Conservation (phyloP, 2,113 vertebrate genomes). For the Empidonax alnorum region DNA sequence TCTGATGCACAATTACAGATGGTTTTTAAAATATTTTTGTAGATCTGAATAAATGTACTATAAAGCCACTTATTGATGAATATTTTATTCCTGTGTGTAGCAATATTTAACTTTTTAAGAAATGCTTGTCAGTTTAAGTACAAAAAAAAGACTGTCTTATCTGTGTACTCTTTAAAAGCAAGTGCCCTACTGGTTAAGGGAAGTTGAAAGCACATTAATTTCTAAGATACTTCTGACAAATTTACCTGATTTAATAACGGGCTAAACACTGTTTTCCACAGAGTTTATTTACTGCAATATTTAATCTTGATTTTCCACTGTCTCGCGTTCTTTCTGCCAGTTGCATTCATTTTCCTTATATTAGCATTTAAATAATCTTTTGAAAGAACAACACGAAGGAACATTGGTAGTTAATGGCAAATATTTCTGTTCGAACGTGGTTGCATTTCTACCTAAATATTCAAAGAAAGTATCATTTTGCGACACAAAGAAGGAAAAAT, state of each 20-base stretch:
- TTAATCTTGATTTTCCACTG: not conserved
- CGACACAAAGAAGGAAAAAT: not conserved
- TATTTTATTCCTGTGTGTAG: not conserved
- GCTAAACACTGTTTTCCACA: not conserved
- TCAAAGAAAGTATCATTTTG: not conserved
- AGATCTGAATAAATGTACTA: not conserved
- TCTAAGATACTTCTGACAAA: not conserved
- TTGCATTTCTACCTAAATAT: not conserved
- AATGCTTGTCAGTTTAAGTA: not conserved
- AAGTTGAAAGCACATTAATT: not conserved
- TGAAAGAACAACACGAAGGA: not conserved
- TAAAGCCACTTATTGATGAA: not conserved
- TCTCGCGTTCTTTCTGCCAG: not conserved
- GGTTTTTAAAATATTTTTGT: not conserved
- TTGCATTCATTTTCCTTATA: not conserved
- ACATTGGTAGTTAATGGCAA: not conserved
- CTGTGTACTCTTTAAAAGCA: not conserved
- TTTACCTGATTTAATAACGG: not conserved
- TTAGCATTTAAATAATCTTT: constrained; percentile 3
- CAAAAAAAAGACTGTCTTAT: not conserved
- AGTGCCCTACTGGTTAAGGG: not conserved
- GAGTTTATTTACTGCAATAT: not conserved
- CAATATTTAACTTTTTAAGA: not conserved
- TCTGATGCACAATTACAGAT: not conserved
- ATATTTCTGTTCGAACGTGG: not conserved